Percentiles rank a stretch among this genome's conserved stretches.
These are phyloP conservation scores for Heliconius congener DNA, from an alignment of 1,140 invertebrate genomes.

Conservation along the genomic window DNA sequence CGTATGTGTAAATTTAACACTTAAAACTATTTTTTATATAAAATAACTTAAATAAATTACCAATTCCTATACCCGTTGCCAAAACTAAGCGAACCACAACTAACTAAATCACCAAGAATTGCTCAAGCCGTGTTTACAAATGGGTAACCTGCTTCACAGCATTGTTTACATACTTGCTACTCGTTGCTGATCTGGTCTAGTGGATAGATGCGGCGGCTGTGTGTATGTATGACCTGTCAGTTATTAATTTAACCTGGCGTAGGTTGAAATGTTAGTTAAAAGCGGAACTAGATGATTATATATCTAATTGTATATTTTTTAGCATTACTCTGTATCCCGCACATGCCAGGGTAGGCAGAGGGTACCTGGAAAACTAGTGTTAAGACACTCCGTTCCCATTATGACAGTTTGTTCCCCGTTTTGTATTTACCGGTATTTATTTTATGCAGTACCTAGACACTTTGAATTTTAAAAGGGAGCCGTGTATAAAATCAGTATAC, in stretches of 20 bases:
- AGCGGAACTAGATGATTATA: background rate
- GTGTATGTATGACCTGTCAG: background rate
- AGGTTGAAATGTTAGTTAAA: background rate
- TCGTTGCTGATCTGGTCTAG: background rate
- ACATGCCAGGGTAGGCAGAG: too few species aligned
- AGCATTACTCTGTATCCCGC: too few species aligned
- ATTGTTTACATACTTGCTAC: conserved; percentile 14
- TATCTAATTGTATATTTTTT: too few species aligned
- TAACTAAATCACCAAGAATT: background rate
- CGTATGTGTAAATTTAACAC: too few species aligned
- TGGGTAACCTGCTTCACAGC: conserved; percentile 25
- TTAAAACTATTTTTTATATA: background rate
- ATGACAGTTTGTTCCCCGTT: too few species aligned
- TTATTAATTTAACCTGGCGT: background rate
- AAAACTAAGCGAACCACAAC: background rate
- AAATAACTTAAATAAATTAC: background rate
- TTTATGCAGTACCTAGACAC: too few species aligned
- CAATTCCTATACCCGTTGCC: background rate
- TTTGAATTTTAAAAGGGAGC: too few species aligned
- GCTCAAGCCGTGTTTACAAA: conserved; percentile 14
- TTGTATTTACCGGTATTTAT: too few species aligned
- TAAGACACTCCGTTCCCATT: too few species aligned
- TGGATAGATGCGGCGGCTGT: background rate
- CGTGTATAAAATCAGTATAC: too few species aligned
- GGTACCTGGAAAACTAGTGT: too few species aligned